A percentile compares a stretch with the other conserved stretches of the same genome.
These are phyloP conservation scores for Calypte anna DNA, from an alignment of 2,113 vertebrate species.

Conservation along the genomic window DNA sequence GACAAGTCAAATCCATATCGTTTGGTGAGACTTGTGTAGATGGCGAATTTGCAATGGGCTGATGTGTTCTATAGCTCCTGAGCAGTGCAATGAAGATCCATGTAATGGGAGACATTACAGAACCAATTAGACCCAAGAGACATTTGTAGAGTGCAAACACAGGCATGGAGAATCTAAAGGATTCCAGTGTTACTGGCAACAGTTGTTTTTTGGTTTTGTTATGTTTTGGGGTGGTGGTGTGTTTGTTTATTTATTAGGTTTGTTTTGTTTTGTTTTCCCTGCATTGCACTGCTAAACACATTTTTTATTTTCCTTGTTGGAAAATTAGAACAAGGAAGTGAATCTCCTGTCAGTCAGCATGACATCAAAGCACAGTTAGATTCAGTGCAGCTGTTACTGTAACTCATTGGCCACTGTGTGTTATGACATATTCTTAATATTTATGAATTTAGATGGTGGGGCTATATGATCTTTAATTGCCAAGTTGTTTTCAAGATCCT, in stretches of 20 bases:
- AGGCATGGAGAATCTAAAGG: not conserved
- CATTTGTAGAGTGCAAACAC: not conserved
- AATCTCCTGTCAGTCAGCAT: slow-evolving; percentile 19
- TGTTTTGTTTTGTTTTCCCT: not conserved
- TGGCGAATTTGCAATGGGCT: slow-evolving; percentile 16
- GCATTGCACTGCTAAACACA: not conserved
- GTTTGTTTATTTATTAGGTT: too few relatives aligned
- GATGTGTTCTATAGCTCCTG: not conserved
- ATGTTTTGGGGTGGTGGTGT: too few relatives aligned
- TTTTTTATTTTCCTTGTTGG: not conserved
- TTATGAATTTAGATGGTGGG: not conserved
- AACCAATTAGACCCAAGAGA: slow-evolving; percentile 15
- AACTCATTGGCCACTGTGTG: not conserved
- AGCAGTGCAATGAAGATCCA: not conserved
- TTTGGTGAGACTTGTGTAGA: not conserved
- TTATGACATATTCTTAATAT: not conserved
- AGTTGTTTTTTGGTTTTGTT: too few relatives aligned
- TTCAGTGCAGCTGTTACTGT: not conserved
- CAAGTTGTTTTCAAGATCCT: not conserved
- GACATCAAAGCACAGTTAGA: not conserved
- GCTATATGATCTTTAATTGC: not conserved
- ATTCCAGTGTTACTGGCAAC: not conserved
- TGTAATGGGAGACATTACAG: not conserved
- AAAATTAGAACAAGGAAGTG: not conserved
- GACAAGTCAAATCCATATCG: not conserved